phyloP scores from a whole-genome alignment of 1,140 invertebrate genomes.

The Diorhabda carinulata region DNA sequence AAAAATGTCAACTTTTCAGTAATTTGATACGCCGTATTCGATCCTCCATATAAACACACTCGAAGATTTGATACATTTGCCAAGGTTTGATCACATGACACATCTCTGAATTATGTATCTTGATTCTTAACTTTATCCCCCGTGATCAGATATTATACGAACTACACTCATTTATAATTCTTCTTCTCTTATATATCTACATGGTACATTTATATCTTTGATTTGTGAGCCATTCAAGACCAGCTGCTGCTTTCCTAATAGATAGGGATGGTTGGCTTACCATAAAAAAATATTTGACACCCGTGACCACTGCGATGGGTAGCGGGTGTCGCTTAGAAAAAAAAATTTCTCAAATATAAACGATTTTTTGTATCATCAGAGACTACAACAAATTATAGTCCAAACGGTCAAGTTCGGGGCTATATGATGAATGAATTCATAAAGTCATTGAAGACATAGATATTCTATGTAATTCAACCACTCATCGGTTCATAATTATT shows the following conservation, averaged over 20 bases:
- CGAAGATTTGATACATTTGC: conserved; percentile 16
- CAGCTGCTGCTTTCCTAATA: conserved; percentile 16
- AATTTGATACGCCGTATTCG: conserved; percentile 14
- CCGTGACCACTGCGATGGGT: not conserved
- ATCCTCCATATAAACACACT: conserved; percentile 4
- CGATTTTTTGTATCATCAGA: too few species aligned
- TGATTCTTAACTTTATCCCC: conserved; percentile 16
- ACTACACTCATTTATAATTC: conserved; percentile 18
- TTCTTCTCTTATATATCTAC: not conserved
- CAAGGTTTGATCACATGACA: conserved; percentile 19
- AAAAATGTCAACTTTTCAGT: conserved; percentile 11
- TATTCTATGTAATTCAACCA: too few species aligned
- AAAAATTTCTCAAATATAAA: too few species aligned
- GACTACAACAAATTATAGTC: too few species aligned
- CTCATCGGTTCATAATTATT: too few species aligned
- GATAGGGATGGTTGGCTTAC: conserved; percentile 13
- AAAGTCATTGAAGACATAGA: too few species aligned
- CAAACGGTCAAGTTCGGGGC: too few species aligned
- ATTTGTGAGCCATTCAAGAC: conserved; percentile 14
- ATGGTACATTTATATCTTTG: conserved; percentile 16
- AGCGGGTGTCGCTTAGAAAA: not conserved
- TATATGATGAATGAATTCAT: too few species aligned
- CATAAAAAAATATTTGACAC: conserved; percentile 10
- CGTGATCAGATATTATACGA: conserved; percentile 19
- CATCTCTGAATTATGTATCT: conserved; percentile 16